Conservation (phyloP, 2,797 vertebrate species). For the Sarcophilus harrisii region DNA sequence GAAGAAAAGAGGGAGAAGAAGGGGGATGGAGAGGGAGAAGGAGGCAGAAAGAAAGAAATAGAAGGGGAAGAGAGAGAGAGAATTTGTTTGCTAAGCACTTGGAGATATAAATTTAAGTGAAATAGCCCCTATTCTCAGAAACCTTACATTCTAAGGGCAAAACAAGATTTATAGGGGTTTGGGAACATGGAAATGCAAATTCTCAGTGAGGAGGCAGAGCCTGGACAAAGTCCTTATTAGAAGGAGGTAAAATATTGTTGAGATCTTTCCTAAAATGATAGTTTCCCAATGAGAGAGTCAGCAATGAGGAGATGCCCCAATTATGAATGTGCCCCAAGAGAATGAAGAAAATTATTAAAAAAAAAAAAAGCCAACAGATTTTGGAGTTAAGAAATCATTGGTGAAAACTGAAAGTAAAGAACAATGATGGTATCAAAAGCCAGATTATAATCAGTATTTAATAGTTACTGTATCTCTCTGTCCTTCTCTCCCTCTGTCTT, state of each 20-base stretch:
- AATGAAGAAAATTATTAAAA: not conserved
- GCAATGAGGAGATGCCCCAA: not conserved
- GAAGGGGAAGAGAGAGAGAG: not conserved
- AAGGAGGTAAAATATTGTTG: not conserved
- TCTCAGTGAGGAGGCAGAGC: not conserved
- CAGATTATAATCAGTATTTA: not conserved
- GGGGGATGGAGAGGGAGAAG: too few species aligned
- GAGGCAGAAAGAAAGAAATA: not conserved
- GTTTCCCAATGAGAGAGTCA: not conserved
- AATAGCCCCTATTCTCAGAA: not conserved
- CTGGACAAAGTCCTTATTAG: not conserved
- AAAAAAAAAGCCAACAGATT: not conserved
- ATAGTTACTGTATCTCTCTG: not conserved
- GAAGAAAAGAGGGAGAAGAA: not conserved
- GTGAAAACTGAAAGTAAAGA: not conserved
- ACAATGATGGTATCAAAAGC: not conserved
- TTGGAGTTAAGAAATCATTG: not conserved
- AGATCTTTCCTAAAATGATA: not conserved
- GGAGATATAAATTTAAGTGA: not conserved
- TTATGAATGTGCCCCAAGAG: not conserved
- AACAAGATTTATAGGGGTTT: not conserved
- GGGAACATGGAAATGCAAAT: not conserved
- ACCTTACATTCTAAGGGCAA: not conserved
- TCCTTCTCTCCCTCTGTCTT: too few species aligned
- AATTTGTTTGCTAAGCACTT: not conserved